Base-by-base conservation (phyloP, 2,888 invertebrate species). In the Macaria liturata region DNA sequence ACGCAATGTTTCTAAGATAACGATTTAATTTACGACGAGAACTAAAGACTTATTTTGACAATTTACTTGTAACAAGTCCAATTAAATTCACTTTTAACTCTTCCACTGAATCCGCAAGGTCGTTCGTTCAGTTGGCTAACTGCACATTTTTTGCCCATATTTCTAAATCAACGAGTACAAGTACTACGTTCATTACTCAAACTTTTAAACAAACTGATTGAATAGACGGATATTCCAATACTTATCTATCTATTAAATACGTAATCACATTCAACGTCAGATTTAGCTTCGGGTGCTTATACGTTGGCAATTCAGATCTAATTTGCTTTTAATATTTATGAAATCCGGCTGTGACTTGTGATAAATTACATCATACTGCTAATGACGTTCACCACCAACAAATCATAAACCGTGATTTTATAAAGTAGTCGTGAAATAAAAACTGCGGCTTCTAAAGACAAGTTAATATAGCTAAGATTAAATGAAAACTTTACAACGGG, bases 401-500 rank as follows among this genome's bases (percentile, higher is more conserved):
- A 9, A 20, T 9, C 7, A 37, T 37, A 37, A 37, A 37, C 34
- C 7, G 4, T 37, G 34, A 37, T 1, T 6, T 37, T 37, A 6
- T 37, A 37, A 20, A 20, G 34, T 20, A 54, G 37, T 49, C 44
- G 44, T 45, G 8, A 44, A 43, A 20, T 37, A 4, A 37, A 6
- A 37, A 37, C 4, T 37, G 44, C 30, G 47, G 59, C 40, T 45
- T 44, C 40, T 46, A 46, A 51, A 34, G 40, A 31, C 37, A 32
- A 43, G 45, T 32, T 52, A 52, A 54, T 54, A n/a, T 47, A 45
- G 48, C 52, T 49, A 57, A 46, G 53, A 54, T 69, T 68, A 66
- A 63, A 20, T 20, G 20, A 20, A 20, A 20, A 65, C 62, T 71
- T 69, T 72, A 74, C 62, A 63, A 71, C 74, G 71, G 78, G 79